phyloP scores from a whole-genome alignment of 2,888 invertebrate species.

The Drosophila ochracea region DNA sequence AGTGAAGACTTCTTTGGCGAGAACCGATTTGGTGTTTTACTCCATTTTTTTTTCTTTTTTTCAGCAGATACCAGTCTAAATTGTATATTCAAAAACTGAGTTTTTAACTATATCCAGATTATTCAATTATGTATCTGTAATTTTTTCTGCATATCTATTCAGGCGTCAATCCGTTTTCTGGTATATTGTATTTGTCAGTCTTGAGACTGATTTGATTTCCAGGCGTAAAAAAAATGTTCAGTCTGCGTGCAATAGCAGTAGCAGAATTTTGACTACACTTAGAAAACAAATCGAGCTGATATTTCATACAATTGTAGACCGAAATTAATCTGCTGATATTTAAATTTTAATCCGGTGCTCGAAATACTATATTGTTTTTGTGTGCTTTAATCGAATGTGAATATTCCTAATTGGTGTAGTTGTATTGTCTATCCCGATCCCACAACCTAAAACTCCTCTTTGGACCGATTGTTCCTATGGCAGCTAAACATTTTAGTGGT shows the following conservation, averaged over 20 bases:
- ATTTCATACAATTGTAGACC: neutral
- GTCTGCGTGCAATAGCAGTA: conserved; percentile 16
- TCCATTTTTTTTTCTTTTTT: no score
- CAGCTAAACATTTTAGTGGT: neutral
- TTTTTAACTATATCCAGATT: neutral
- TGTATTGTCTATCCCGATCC: neutral
- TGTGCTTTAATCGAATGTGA: neutral
- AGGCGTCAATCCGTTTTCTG: neutral
- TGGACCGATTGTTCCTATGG: neutral
- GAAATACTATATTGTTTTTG: neutral
- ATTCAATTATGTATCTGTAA: neutral
- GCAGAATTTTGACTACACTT: neutral
- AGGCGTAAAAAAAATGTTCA: neutral
- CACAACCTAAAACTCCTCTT: neutral
- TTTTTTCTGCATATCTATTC: neutral
- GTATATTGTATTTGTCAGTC: neutral
- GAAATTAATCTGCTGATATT: neutral
- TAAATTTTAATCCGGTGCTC: neutral
- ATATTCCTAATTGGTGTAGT: neutral
- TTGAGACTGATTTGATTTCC: conserved; percentile 1
- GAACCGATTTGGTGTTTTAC: neutral
- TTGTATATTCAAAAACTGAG: neutral
- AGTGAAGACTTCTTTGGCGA: neutral
- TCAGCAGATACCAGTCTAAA: no score
- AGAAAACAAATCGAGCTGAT: neutral